Evolutionary conservation across 1,140 invertebrate genomes (phyloP), one percentile per base, ranked within the genome.

Genomic region (Aradophagus sp.): DNA sequence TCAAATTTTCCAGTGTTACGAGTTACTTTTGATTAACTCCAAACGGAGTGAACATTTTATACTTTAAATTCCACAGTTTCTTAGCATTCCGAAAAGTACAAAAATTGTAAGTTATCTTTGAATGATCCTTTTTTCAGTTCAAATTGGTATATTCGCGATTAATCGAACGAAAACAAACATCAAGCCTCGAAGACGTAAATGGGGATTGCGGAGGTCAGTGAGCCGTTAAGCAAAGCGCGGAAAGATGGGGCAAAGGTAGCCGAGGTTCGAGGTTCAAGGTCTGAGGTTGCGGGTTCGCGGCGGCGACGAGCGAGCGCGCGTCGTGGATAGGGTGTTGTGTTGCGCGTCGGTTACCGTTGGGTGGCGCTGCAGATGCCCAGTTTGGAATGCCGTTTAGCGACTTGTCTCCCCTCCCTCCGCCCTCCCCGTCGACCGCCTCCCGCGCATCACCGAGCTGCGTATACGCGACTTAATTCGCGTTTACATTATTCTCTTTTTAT

Each of bases 311-410:
- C 58, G 17, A 55, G 47, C 47, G 52, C 29, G 42, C 32, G 27
- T 12, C 17, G 32, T 2, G 31, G 38, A 50, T 36, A 53, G 72
- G 61, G 66, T 56, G 35, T 44, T 29, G 11, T 29, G 35, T 44
- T 29, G 11, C 11, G 58, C 80, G 78, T 78, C 81, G 77, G 81
- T 84, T 84, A 85, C 82, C 82, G 82, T 84, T 85, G 80, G 80
- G 78, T 81, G 81, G 81, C 76, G 79, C 77, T 83, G 77, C 39
- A 2, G 77, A 82, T 81, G 77, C 76, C 69, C 68, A 73, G 78
- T 50, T 72, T 81, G 84, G 83, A 84, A 85, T 84, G 83, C 67
- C 77, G 84, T 80, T 84, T 81, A 84, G 79, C 81, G 78, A 81
- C 83, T 84, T 84, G n/a, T n/a, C n/a, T n/a, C n/a, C n/a, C n/a